Evolutionary conservation across 1,140 invertebrate genomes (phyloP), one percentile per base, ranked within the genome.

Genomic region (Bombus picipes): DNA sequence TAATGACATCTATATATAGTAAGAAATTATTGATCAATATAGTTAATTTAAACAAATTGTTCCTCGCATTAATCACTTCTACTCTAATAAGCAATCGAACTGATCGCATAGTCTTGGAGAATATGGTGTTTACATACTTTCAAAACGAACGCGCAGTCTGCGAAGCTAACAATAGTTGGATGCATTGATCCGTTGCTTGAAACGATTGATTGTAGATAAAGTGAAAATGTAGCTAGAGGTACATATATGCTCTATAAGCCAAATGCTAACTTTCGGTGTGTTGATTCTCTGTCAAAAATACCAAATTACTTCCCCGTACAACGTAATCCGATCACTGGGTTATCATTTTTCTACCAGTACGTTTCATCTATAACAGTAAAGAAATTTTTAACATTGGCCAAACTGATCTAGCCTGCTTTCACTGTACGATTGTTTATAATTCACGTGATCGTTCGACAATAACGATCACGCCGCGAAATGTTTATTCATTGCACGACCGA

Each of bases 361-460:
- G 39, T n/a, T 9, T 43, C 12, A 28, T 75, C 32, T 37, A 25
- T 70, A 47, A 71, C 34, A 57, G 25, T 57, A 13, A 72, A 41
- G 41, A 62, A 57, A 57, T 81, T 57, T 72, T 32, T 76, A 53
- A 70, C 41, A 65, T 18, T 53, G 41, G n/a, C 25, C 3, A n/a
- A 62, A 74, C 39, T 28, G 62, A 73, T 53, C 75, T 41, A 59
- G n/a, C 34, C 47, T 80, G 83, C 53, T 85, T 85, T 85, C 77
- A 80, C 68, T 47, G 4, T 66, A 15, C 76, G 65, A 79, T 85
- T 80, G 68, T 85, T 85, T 71, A 85, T 43, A 73, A 65, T 34
- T 72, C 77, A 73, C 41, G 53, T 85, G 77, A 65, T 32, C 32
- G 34, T 57, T 39, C 18, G 77, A 76, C 53, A 57, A 75, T 65